Conservation (phyloP, 2,888 invertebrate species). For the Chrysolina americana region DNA sequence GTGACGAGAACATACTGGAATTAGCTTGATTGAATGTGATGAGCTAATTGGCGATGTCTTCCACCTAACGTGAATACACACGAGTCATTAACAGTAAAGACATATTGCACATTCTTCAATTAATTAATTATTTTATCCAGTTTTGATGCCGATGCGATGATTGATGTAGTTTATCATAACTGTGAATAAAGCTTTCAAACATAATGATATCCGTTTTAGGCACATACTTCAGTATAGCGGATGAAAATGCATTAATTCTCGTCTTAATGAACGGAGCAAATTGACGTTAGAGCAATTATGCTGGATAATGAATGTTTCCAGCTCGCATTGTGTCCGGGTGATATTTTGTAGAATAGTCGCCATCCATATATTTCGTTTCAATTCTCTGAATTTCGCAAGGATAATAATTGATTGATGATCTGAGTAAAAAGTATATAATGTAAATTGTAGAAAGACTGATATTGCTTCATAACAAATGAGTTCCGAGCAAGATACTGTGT, state of each 20-base stretch:
- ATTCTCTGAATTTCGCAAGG: too few species aligned
- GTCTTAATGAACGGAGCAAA: too few species aligned
- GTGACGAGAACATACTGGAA: conserved; percentile 2
- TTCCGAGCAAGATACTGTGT: too few species aligned
- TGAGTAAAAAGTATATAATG: too few species aligned
- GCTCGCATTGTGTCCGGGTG: too few species aligned
- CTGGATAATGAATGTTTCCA: too few species aligned
- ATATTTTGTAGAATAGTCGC: too few species aligned
- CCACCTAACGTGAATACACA: not conserved
- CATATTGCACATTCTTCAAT: not conserved
- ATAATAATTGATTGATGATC: too few species aligned
- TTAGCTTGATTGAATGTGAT: not conserved
- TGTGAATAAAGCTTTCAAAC: not conserved
- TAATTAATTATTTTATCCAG: not conserved
- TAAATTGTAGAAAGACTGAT: too few species aligned
- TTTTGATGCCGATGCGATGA: not conserved
- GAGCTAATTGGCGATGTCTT: not conserved
- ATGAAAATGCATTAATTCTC: not conserved
- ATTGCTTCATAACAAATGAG: too few species aligned
- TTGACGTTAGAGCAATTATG: too few species aligned
- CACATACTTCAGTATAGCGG: not conserved
- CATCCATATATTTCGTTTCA: too few species aligned
- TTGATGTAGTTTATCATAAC: not conserved
- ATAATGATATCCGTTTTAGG: not conserved
- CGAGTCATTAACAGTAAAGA: not conserved